Evolutionary conservation across 2,888 invertebrate genomes (phyloP).

Genomic region (Acanthococcus lagerstroemiae): DNA sequence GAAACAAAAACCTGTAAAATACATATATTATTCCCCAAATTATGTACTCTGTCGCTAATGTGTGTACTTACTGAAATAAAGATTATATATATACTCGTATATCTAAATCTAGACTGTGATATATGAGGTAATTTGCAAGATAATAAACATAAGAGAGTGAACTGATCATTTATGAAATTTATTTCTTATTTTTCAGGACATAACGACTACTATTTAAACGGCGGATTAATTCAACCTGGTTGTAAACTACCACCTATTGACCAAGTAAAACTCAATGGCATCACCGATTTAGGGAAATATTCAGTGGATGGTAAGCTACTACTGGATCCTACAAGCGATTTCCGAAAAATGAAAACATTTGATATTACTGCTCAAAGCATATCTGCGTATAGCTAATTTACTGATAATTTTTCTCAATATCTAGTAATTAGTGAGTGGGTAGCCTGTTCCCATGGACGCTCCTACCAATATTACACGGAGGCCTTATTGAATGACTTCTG

Average conservation of each 20-base stretch:
- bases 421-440: constrained; percentile 42
- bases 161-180: neutral
- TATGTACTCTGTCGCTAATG: no score
- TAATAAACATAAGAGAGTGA: neutral
- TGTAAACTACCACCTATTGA: constrained; percentile 42
- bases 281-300: constrained; percentile 38
- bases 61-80: no score
- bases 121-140: neutral
- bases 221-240: constrained; percentile 57
- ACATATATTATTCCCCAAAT: no score
- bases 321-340: neutral
- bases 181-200: constrained; percentile 40
- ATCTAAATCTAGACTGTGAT: neutral
- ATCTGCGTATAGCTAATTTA: neutral
- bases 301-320: constrained; percentile 38
- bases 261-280: constrained; percentile 35
- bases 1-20: no score
- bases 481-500: constrained; percentile 48
- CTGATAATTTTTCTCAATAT: neutral
- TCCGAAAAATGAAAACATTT: no score
- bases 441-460: constrained; percentile 53
- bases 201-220: constrained; percentile 60
- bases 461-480: constrained; percentile 51
- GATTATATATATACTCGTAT: neutral
- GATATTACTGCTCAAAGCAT: neutral